Percentiles rank a stretch among this genome's conserved stretches.
These are phyloP conservation scores for Nasalis larvatus DNA, from an alignment of 2,113 vertebrate genomes.

Conservation along the genomic window DNA sequence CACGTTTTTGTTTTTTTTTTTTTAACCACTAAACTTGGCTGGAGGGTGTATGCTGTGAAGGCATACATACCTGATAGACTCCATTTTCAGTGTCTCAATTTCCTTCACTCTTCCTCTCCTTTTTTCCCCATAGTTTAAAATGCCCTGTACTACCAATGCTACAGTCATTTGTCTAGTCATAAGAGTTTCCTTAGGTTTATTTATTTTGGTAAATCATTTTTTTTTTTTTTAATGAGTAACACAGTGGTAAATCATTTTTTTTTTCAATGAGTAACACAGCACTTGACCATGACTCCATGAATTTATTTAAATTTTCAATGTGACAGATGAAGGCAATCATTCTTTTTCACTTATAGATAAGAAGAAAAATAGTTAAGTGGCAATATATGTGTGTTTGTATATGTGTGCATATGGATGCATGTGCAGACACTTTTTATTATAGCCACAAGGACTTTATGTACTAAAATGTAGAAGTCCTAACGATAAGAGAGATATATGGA, in stretches of 20 bases:
- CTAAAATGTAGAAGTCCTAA: neutral
- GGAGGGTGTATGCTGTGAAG: neutral
- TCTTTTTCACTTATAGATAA: neutral
- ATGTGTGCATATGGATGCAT: neutral
- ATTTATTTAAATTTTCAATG: neutral
- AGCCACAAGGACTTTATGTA: neutral
- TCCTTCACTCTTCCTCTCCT: neutral
- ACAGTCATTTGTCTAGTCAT: neutral
- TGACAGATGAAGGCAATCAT: neutral
- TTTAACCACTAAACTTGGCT: neutral
- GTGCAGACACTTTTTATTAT: neutral
- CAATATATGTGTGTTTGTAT: neutral
- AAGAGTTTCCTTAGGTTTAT: neutral
- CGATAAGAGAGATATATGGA: neutral
- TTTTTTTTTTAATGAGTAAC: neutral
- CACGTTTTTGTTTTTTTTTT: neutral
- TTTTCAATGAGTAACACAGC: neutral
- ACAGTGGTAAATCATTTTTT: neutral
- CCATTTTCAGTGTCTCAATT: neutral
- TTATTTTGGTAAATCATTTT: neutral
- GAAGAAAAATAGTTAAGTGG: neutral
- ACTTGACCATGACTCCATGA: neutral
- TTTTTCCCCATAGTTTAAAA: neutral
- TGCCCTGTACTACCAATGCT: neutral
- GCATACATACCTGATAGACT: neutral